Evolutionary conservation across 2,797 vertebrate species (phyloP), one percentile per base, ranked within the genome.

Genomic region (Fistularia commersonii): DNA sequence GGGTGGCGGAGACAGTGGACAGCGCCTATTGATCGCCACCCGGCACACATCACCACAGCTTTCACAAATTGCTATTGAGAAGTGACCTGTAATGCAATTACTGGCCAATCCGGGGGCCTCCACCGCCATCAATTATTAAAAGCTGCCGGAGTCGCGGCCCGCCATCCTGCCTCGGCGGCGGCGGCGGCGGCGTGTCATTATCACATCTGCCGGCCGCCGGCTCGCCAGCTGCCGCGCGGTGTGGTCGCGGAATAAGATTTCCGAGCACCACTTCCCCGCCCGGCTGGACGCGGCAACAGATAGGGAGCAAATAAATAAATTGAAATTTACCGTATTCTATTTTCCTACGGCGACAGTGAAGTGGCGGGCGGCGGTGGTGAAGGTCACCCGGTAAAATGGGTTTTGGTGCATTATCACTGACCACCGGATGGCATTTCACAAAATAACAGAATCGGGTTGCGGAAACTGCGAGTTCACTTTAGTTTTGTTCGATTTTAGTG

Each of bases 1-100:
- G 35, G 10, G 57, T 41, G 64, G 8, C 49, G 34, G 47, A 11
- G 49, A 54, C 12, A 60, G 41, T 80, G 93, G 92, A 94, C 93
- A 92, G 91, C 87, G 86, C 63, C 90, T 94, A 98, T 98, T 92
- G 95, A 98, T 96, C 91, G 91, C 86, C 91, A 91, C 90, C 92
- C 90, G 85, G 92, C 93, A 94, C 93, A 93, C 93, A 97, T 96
- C 93, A 93, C 92, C 93, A 92, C 93, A 94, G 93, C 91, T 95
- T 93, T 93, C 91, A 93, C 92, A 96, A 95, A 98, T 97, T 95
- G 94, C 93, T 94, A 97, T 96, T 98, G 95, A 98, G 94, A 96
- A 95, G 95, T 97, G 95, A 97, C 95, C 94, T 95, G 94, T 96
- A 95, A 97, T 95, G 92, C 94, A 96, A 97, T 98, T 95, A 98